Percentiles rank a stretch among this genome's conserved stretches.
Evolutionary conservation across 2,888 invertebrate genomes (phyloP).

Genomic region (Ectobius pallidus): DNA sequence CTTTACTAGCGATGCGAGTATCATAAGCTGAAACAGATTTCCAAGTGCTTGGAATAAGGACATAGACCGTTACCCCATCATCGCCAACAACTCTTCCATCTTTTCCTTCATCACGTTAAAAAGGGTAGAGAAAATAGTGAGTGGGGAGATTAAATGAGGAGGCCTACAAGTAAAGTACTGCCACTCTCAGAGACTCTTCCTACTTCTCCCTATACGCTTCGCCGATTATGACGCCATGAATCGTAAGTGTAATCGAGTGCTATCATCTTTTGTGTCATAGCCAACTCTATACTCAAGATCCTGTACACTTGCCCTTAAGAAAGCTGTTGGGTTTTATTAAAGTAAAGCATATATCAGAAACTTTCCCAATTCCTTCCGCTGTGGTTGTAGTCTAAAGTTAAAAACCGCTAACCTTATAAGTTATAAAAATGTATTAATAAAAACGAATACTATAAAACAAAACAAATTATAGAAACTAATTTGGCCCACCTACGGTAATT

Average conservation of each 20-base stretch:
- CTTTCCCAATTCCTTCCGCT: no score
- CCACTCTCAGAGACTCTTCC: not conserved
- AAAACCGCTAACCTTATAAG: no score
- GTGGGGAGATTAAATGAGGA: conserved; percentile 7
- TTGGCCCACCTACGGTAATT: no score
- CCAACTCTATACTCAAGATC: not conserved
- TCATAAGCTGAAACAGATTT: conserved; percentile 1
- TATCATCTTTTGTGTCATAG: conserved; percentile 9
- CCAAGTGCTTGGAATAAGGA: not conserved
- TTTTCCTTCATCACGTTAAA: not conserved
- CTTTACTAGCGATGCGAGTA: not conserved
- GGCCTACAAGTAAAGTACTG: not conserved
- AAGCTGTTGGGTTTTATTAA: no score
- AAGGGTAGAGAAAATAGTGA: no score
- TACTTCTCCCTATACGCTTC: conserved; percentile 1
- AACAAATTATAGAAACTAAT: no score
- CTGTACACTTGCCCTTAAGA: not conserved
- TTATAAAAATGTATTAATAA: no score
- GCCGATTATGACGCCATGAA: conserved; percentile 21
- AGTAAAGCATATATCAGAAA: no score
- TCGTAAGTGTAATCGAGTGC: conserved; percentile 7
- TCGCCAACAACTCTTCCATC: conserved; percentile 1
- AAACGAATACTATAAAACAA: no score
- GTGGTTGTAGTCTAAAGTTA: no score
- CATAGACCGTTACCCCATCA: not conserved